Percentiles rank a stretch among this genome's conserved stretches.
These are phyloP conservation scores for Platysternon megacephalum DNA, from an alignment of 2,113 vertebrate species.

Conservation along the genomic window DNA sequence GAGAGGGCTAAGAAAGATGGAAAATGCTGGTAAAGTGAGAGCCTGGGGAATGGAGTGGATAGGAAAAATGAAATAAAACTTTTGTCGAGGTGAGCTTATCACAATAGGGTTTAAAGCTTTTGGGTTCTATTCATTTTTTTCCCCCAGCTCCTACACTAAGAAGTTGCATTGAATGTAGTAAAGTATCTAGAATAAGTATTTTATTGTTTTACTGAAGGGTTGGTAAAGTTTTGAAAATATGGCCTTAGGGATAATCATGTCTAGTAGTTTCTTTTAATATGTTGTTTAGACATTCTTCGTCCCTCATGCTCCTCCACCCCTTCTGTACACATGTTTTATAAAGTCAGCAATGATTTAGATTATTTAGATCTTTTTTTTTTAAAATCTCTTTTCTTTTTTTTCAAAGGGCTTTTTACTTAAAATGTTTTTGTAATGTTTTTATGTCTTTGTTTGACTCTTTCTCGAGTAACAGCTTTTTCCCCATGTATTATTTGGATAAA, in stretches of 20 bases:
- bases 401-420: conserved; percentile 54
- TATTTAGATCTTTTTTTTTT: conserved; percentile 2
- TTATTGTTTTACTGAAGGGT: conserved; percentile 46
- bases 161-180: neutral
- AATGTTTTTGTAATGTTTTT: conserved; percentile 71
- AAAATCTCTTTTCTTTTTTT: too few species aligned
- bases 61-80: neutral
- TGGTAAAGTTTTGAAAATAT: conserved; percentile 40
- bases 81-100: neutral
- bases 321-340: conserved; percentile 28
- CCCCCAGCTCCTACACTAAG: neutral
- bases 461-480: conserved; percentile 61
- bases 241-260: conserved; percentile 49
- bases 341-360: conserved; percentile 65
- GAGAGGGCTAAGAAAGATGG: neutral
- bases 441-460: conserved; percentile 62
- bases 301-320: neutral
- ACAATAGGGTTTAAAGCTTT: neutral
- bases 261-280: conserved; percentile 58
- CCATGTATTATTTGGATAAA: conserved; percentile 73
- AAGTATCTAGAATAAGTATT: conserved; percentile 46
- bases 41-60: neutral
- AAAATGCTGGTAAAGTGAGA: neutral
- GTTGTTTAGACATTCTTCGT: conserved; percentile 41
- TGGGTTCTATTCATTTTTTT: neutral